Evolutionary conservation across 1,140 invertebrate genomes (phyloP), one percentile per base, ranked within the genome.

Genomic region (Bathynomus jamesi): DNA sequence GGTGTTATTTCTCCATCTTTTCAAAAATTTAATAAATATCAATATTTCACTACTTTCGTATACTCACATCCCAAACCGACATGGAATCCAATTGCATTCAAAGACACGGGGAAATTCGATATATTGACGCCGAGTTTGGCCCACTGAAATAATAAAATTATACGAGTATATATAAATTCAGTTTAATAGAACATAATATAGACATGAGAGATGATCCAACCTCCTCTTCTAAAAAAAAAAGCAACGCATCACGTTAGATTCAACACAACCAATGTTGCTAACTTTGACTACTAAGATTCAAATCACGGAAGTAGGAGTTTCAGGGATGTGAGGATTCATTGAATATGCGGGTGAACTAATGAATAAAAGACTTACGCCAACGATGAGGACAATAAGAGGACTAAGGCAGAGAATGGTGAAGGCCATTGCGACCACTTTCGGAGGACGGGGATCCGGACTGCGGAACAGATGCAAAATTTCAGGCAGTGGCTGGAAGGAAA

Each of bases 401-500:
- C 90, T 84, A 17, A 91, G 83, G 72, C 91, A 91, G 2, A 98
- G 83, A 25, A 86, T 87, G 65, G 94, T 96, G 82, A 98, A 99
- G 28, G 94, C 85, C 81, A 94, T 90, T 0, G 95, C 98, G 31
- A 99, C 89, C 64, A 90, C 81, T 61, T 87, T 87, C 13, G 95
- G 86, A 61, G 97, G 96, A 62, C 95, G 86, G 78, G 91, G 90
- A 81, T 99, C 96, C 11, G 95, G 92, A 80, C 89, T 87, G 31
- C 95, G 88, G 87, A 99, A 99, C 83, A 90, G 83, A 84, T 99
- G 96, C 85, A 90, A 80, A 27, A 87, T 78, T 65, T 78, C 78
- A 28, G 76, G 76, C 40, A 68, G 69, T 30, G 74, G 61, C 69
- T 73, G 66, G 80, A 63, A 3, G 21, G n/a, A n/a, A n/a, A n/a